Evolutionary conservation across 2,113 vertebrate genomes (phyloP).

Genomic region (Ariopsis seemanni): DNA sequence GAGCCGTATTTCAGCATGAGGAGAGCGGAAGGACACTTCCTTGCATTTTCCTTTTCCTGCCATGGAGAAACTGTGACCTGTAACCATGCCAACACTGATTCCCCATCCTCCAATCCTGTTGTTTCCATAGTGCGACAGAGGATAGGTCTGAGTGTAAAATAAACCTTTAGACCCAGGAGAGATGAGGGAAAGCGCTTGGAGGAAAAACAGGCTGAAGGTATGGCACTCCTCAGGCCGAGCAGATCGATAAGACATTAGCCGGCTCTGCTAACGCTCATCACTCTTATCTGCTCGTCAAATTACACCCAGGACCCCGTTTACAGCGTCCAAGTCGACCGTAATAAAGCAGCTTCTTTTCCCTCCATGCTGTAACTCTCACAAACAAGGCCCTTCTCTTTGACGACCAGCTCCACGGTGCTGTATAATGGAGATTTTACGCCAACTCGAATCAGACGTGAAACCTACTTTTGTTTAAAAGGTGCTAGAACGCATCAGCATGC

Average conservation of each 20-base stretch:
- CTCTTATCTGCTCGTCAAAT: constrained; percentile 21
- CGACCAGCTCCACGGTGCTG: neutral
- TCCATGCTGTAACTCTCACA: neutral
- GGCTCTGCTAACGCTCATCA: constrained; percentile 18
- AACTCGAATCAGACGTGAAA: neutral
- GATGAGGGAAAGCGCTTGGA: constrained; percentile 7
- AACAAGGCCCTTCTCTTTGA: neutral
- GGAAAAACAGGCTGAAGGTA: constrained; percentile 24
- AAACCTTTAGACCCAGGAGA: constrained; percentile 24
- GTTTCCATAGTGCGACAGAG: constrained; percentile 71
- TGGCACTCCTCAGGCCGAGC: neutral
- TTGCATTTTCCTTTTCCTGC: constrained; percentile 47
- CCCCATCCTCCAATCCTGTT: constrained; percentile 67
- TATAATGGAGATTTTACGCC: neutral
- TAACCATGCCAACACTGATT: constrained; percentile 78
- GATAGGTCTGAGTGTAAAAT: constrained; percentile 43
- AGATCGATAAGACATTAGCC: constrained; percentile 54
- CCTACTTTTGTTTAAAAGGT: neutral
- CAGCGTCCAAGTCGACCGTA: neutral
- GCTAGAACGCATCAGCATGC: neutral
- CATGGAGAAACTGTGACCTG: constrained; percentile 66
- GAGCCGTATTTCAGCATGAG: neutral
- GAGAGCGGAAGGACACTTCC: neutral
- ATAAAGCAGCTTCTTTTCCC: constrained; percentile 31
- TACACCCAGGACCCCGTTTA: constrained; percentile 30